These are phyloP conservation scores for Vireo griseus DNA, from an alignment of 2,797 vertebrate genomes.

Conservation along the genomic window DNA sequence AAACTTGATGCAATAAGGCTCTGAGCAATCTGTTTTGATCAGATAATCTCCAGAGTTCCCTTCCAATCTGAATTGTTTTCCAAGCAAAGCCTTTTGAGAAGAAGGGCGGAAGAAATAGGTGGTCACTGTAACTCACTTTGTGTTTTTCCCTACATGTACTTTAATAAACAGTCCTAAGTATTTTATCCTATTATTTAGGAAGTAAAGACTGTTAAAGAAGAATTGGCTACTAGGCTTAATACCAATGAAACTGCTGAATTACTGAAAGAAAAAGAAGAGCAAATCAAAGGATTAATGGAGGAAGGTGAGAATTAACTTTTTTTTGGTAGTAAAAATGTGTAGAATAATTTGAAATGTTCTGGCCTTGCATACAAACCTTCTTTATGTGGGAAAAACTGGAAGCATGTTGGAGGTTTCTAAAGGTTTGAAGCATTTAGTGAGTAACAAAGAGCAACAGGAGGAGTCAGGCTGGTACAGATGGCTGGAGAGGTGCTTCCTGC, in stretches of 20 bases:
- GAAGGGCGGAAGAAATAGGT: neutral
- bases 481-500: neutral
- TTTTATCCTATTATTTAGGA: slow-evolving; percentile 76
- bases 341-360: neutral
- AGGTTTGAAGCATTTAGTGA: neutral
- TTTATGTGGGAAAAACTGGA: neutral
- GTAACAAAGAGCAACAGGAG: neutral
- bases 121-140: neutral
- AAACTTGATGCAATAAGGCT: neutral
- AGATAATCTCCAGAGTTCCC: neutral
- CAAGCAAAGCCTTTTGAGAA: neutral
- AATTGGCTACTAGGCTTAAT: slow-evolving; percentile 89
- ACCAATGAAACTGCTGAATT: slow-evolving; percentile 90
- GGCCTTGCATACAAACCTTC: neutral
- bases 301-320: slow-evolving; percentile 81
- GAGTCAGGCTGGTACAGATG: neutral
- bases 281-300: slow-evolving; percentile 93
- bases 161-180: neutral
- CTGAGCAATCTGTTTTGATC: neutral
- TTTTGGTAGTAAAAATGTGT: neutral
- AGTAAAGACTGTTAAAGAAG: slow-evolving; percentile 89
- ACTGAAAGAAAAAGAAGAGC: slow-evolving; percentile 95
- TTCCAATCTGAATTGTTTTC: neutral
- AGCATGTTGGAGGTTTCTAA: neutral
- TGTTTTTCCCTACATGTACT: neutral